A percentile compares a stretch with the other conserved stretches of the same genome.
Conservation (phyloP, 2,888 invertebrate species). For the Strigamia transsilvanica region DNA sequence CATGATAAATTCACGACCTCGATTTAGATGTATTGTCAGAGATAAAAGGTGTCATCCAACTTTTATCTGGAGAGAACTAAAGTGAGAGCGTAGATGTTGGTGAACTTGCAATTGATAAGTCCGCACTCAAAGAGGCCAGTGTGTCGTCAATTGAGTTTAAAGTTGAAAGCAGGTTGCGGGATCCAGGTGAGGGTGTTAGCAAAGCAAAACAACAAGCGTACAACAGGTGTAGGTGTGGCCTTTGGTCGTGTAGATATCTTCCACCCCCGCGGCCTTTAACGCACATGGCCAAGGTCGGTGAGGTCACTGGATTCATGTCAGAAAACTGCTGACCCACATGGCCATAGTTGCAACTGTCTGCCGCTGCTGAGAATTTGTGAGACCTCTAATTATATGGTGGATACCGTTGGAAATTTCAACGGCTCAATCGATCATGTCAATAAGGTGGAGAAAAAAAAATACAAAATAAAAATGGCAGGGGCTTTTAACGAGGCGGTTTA, state of each 20-base stretch:
- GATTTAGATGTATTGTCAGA: constrained; percentile 10
- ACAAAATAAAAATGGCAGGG: background rate
- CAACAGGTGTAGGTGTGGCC: constrained; percentile 24
- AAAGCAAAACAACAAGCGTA: constrained; percentile 17
- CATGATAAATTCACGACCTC: constrained; percentile 27
- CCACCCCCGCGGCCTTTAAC: constrained; percentile 39
- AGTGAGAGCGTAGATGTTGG: constrained; percentile 15
- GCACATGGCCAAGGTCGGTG: constrained; percentile 30
- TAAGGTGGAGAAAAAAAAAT: background rate
- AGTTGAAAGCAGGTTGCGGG: constrained; percentile 3
- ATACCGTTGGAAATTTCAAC: constrained; percentile 19
- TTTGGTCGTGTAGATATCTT: constrained; percentile 28
- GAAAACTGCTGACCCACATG: constrained; percentile 38
- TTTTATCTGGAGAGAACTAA: constrained; percentile 2
- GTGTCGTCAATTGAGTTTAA: constrained; percentile 32
- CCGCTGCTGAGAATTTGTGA: constrained; percentile 17
- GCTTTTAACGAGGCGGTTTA: constrained; percentile 4
- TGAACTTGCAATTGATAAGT: constrained; percentile 12
- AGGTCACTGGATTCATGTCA: constrained; percentile 42
- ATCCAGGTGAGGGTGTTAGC: constrained; percentile 25
- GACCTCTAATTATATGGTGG: constrained; percentile 36
- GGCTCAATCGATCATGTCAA: constrained; percentile 14
- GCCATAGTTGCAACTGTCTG: constrained; percentile 27
- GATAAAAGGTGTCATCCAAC: constrained; percentile 16
- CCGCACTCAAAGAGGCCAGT: background rate